These are phyloP conservation scores for Salticus scenicus DNA, from an alignment of 2,888 invertebrate genomes.

Conservation along the genomic window DNA sequence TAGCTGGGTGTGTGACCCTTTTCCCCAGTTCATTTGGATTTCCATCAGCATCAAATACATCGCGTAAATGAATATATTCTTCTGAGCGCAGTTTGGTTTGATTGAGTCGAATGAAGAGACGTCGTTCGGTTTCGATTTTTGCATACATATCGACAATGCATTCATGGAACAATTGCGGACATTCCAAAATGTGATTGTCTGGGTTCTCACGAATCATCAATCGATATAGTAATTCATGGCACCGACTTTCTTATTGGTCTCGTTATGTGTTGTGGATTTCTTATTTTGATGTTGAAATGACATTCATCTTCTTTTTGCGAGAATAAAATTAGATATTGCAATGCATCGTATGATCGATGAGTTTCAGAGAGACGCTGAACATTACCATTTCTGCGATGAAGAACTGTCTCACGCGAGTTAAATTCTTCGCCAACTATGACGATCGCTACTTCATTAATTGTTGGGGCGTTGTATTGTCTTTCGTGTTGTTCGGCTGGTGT, in stretches of 20 bases:
- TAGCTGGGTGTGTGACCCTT: background rate
- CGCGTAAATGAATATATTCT: no score
- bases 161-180: no score
- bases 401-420: conserved; percentile 73
- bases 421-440: conserved; percentile 6
- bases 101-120: no score
- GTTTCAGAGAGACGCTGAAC: conserved; percentile 73
- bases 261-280: conserved; percentile 44
- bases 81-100: no score
- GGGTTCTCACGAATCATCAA: conserved; percentile 26
- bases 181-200: no score
- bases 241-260: conserved; percentile 51
- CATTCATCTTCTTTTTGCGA: conserved; percentile 69
- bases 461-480: background rate
- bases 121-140: no score
- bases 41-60: no score
- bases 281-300: background rate
- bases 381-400: conserved; percentile 72
- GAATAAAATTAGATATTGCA: conserved; percentile 76
- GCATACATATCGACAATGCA: no score
- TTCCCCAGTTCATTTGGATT: background rate
- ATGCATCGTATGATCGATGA: conserved; percentile 75
- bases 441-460: conserved; percentile 36
- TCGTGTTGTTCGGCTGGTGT: background rate
- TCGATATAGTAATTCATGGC: conserved; percentile 50